Conservation (phyloP, 92 coral and sea anemone genomes). For the Zoanthus sociatus region DNA sequence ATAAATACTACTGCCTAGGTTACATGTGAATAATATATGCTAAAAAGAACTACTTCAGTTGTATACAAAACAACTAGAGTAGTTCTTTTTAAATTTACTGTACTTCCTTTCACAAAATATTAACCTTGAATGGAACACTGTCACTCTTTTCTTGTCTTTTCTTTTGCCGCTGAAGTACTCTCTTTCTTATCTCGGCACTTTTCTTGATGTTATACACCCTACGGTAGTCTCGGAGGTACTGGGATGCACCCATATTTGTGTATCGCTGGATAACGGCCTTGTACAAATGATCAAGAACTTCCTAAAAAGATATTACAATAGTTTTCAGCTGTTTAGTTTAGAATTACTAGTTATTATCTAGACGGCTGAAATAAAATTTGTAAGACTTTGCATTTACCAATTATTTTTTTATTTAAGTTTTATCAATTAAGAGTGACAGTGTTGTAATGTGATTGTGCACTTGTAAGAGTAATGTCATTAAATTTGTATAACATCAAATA, state of each 20-base stretch:
- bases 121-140: slow-evolving; percentile 46
- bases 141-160: slow-evolving; percentile 36
- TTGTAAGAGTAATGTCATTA: no score
- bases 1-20: neutral
- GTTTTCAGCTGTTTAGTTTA: neutral
- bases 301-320: slow-evolving; percentile 57
- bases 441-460: neutral
- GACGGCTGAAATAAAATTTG: neutral
- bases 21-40: neutral
- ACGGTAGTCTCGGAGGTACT: slow-evolving; percentile 58
- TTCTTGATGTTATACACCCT: slow-evolving; percentile 39
- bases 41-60: neutral
- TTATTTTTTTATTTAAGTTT: no score
- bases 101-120: no score
- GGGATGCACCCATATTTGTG: slow-evolving; percentile 62
- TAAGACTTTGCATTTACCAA: no score
- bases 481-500: no score
- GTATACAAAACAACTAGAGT: neutral
- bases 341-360: no score
- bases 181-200: slow-evolving; percentile 60
- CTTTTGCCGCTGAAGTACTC: slow-evolving; percentile 41
- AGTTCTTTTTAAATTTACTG: no score
- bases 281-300: slow-evolving; percentile 34
- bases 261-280: slow-evolving; percentile 47
- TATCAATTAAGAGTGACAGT: no score